Percentiles rank a stretch among this genome's conserved stretches.
Conservation (phyloP, 2,888 invertebrate genomes). For the Andrena dorsata region DNA sequence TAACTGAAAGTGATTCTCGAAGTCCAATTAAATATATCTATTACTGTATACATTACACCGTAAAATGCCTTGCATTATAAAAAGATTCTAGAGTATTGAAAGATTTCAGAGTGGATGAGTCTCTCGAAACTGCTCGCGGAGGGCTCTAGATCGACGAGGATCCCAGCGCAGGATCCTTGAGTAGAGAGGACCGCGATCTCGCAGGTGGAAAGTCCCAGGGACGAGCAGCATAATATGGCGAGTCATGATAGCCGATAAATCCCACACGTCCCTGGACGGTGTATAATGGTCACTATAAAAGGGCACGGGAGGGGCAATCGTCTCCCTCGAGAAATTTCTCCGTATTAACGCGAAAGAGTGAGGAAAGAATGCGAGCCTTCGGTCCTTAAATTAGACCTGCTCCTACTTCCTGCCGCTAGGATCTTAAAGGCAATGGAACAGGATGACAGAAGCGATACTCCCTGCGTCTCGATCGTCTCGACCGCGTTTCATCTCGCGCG, state of each 20-base stretch:
- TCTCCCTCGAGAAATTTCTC: slow-evolving; percentile 30
- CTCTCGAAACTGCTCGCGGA: slow-evolving; percentile 20
- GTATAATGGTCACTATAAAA: slow-evolving; percentile 63
- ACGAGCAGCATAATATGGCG: slow-evolving; percentile 53
- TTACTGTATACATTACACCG: background rate
- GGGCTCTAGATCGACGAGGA: slow-evolving; percentile 24
- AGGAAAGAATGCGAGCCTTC: slow-evolving; percentile 1
- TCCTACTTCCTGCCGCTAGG: background rate
- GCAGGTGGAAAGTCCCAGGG: slow-evolving; percentile 67
- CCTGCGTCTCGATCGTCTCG: background rate
- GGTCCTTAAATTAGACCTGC: slow-evolving; percentile 8
- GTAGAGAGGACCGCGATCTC: slow-evolving; percentile 52
- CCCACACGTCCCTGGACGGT: slow-evolving; percentile 53
- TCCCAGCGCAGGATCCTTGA: slow-evolving; percentile 61
- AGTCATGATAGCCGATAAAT: slow-evolving; percentile 72
- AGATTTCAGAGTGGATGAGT: background rate
- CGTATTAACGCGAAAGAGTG: slow-evolving; percentile 16
- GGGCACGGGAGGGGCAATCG: slow-evolving; percentile 42
- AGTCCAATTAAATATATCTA: background rate
- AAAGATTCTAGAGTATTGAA: background rate
- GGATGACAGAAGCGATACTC: background rate
- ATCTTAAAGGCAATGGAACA: background rate
- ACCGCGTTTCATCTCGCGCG: background rate
- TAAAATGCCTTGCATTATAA: background rate
- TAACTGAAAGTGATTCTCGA: background rate